Conservation (phyloP, 2,113 vertebrate species). For the Petrocephalus zakoni region DNA sequence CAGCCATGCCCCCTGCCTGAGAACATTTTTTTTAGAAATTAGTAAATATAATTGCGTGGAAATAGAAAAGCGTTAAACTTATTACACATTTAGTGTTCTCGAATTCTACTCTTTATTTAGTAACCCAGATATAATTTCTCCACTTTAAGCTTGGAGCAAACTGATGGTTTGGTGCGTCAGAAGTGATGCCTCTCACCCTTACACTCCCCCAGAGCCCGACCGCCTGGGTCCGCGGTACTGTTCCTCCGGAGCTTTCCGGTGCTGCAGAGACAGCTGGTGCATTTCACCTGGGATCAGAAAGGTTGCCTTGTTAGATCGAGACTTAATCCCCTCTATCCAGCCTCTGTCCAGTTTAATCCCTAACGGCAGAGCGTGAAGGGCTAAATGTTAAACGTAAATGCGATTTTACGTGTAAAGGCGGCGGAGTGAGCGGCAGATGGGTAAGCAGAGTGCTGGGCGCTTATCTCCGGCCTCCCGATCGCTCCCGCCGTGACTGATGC, state of each 20-base stretch:
- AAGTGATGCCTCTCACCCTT: background rate
- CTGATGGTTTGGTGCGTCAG: background rate
- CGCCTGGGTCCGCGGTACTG: background rate
- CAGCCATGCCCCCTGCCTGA: background rate
- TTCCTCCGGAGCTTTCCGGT: background rate
- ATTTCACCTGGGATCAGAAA: constrained; percentile 16
- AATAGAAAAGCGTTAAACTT: background rate
- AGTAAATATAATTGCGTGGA: background rate
- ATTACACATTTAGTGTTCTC: background rate
- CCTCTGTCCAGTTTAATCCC: background rate
- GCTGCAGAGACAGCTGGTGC: background rate
- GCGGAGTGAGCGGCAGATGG: background rate
- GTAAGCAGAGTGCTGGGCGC: background rate
- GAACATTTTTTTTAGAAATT: background rate
- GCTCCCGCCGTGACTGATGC: background rate
- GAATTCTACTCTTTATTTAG: background rate
- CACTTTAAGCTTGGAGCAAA: background rate
- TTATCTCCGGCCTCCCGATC: background rate
- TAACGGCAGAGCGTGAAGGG: background rate
- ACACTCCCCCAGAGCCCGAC: background rate
- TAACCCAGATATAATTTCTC: background rate
- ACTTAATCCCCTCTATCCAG: background rate
- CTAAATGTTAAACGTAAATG: background rate
- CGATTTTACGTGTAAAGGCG: background rate
- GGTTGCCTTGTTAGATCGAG: background rate